Percentiles rank a stretch among this genome's conserved stretches.
Conservation (phyloP, 2,888 invertebrate genomes). For the Ophion ellenae region DNA sequence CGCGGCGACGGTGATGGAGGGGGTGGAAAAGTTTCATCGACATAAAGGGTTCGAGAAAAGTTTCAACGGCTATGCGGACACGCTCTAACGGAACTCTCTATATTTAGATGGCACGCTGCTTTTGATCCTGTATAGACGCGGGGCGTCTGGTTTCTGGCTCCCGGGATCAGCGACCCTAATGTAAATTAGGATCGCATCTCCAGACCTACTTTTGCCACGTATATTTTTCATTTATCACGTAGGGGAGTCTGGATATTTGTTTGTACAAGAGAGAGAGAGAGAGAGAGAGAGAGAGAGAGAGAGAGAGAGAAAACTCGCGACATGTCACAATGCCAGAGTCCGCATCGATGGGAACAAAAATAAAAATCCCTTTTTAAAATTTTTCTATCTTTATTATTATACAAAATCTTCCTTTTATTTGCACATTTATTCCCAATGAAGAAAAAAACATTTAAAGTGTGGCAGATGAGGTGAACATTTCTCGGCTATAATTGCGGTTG, state of each 20-base stretch:
- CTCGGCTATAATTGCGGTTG: background rate
- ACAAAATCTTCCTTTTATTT: background rate
- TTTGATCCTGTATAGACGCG: constrained; percentile 45
- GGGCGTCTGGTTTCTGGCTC: constrained; percentile 56
- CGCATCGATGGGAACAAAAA: too few relatives aligned
- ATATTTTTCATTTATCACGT: background rate
- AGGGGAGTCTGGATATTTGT: background rate
- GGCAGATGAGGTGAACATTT: background rate
- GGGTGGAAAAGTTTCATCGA: constrained; percentile 10
- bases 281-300: background rate
- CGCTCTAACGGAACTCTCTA: constrained; percentile 27
- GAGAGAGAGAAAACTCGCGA: constrained; percentile 9
- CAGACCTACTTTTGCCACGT: constrained; percentile 18
- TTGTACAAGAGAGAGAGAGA: background rate
- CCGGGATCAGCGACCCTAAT: constrained; percentile 52
- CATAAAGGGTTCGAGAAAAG: constrained; percentile 54
- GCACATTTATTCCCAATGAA: background rate
- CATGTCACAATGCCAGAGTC: background rate
- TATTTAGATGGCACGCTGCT: constrained; percentile 34
- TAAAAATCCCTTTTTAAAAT: background rate
- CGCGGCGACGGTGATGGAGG: background rate
- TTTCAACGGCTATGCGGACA: constrained; percentile 47
- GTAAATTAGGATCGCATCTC: constrained; percentile 52
- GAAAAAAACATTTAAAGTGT: background rate
- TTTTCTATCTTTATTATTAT: background rate